Evolutionary conservation across 2,113 vertebrate species (phyloP).

Genomic region (Diglossa brunneiventris): DNA sequence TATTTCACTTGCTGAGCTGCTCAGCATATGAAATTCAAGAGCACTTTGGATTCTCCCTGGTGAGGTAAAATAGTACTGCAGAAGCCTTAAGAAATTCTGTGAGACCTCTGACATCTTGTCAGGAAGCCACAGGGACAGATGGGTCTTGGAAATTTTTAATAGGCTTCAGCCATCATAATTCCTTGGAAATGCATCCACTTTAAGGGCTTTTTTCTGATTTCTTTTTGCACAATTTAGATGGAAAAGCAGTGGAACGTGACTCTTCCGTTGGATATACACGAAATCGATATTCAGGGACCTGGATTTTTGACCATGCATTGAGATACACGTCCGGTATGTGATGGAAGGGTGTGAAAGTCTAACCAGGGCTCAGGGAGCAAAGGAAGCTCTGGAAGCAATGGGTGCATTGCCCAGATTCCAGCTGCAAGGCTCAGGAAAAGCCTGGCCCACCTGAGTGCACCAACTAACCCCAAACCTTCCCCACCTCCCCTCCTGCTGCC

Average conservation of each 20-base stretch:
- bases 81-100: neutral
- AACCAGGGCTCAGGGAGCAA: slow-evolving; percentile 29
- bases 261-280: slow-evolving; percentile 51
- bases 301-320: slow-evolving; percentile 73
- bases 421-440: neutral
- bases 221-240: slow-evolving; percentile 68
- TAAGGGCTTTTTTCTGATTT: slow-evolving; percentile 69
- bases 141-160: neutral
- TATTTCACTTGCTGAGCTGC: neutral
- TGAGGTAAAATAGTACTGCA: neutral
- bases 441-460: neutral
- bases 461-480: slow-evolving; percentile 10
- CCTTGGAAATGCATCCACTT: slow-evolving; percentile 32
- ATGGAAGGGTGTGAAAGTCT: slow-evolving; percentile 50
- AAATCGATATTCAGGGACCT: slow-evolving; percentile 69
- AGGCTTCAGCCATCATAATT: slow-evolving; percentile 28
- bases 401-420: neutral
- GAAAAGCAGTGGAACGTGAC: slow-evolving; percentile 64
- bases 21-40: neutral
- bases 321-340: slow-evolving; percentile 62
- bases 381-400: neutral
- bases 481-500: neutral
- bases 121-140: neutral
- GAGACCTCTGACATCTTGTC: neutral
- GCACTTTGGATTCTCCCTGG: neutral